Base-by-base conservation (phyloP, 2,888 invertebrate species). In the Dromius quadrimaculatus region DNA sequence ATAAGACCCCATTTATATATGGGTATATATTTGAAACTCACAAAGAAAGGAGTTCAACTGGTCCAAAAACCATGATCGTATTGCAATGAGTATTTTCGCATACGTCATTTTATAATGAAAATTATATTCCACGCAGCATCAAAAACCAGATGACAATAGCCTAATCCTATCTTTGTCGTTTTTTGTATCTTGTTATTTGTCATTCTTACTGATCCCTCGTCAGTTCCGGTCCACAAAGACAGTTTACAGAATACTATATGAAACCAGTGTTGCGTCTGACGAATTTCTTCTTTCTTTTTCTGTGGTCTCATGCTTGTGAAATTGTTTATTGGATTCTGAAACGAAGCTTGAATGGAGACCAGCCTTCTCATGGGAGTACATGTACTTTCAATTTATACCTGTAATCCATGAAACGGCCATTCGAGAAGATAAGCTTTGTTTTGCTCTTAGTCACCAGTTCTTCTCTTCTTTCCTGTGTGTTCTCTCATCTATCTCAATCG, bases 1-100 rank as follows among this genome's bases (percentile, higher is more conserved):
- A 68, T 68, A 68, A 68, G 68, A 68, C 59, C 68, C 66, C 68
- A 68, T 68, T 68, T 59, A 59, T 68, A 59, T 68, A 68, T 57
- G 43, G 59, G 68, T 43, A 68, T 68, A 68, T 36, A 68, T 68
- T 68, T 68, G 20, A 68, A 68, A 68, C 59, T 68, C 15, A 34
- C 57, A 59, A 57, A 68, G 62, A 59, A 36, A 62, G 41, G 32
- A 68, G 59, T 13, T 45, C 23, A 59, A 59, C 43, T 68, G 54
- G 41, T 22, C 61, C 20, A 57, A 5, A 47, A 11, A n/a, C 22
- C 23, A 23, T 17, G 43, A 17, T 19, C 32, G 28, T 68, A 57
- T 57, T 15, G 41, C 23, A 23, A 66, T 23, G 32, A 41, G 17
- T 57, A 41, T 57, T 57, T 66, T 41, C 66, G 57, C 57, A 57